These are phyloP conservation scores for Anodontia alba DNA, from an alignment of 2,888 invertebrate species.

Conservation along the genomic window DNA sequence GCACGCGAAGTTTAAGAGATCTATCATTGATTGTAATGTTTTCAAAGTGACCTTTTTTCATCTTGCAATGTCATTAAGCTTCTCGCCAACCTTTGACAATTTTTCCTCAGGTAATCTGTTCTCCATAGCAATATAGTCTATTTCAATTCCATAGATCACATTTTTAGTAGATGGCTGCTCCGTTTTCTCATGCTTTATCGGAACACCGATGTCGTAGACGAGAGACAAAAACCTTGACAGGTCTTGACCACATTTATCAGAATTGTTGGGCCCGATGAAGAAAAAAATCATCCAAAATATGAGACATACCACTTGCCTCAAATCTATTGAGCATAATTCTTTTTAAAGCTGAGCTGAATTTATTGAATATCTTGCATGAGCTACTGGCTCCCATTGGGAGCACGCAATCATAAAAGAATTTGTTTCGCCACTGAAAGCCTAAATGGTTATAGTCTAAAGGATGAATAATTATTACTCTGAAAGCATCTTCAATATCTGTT, in stretches of 20 bases:
- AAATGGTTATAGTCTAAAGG: constrained; percentile 32
- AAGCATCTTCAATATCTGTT: constrained; percentile 45
- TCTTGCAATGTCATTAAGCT: background rate
- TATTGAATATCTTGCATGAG: constrained; percentile 35
- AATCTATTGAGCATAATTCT: constrained; percentile 29
- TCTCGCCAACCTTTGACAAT: background rate
- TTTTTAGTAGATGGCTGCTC: constrained; percentile 5
- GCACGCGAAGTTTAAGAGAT: constrained; percentile 37
- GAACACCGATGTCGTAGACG: constrained; percentile 16
- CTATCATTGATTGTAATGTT: constrained; percentile 38
- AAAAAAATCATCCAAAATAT: constrained; percentile 45
- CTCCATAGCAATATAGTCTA: constrained; percentile 25
- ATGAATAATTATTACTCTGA: constrained; percentile 29
- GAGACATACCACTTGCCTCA: constrained; percentile 17
- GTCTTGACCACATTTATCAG: constrained; percentile 21
- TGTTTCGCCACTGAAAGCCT: constrained; percentile 25
- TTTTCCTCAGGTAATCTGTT: no score
- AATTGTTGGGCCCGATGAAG: constrained; percentile 27
- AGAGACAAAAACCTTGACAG: constrained; percentile 11
- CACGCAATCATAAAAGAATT: constrained; percentile 32
- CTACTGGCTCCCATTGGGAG: constrained; percentile 37
- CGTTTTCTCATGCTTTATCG: constrained; percentile 19
- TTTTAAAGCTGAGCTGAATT: constrained; percentile 32
- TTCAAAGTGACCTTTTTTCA: constrained; percentile 27
- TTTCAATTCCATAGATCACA: constrained; percentile 20